Conservation (phyloP, 2,888 invertebrate genomes). For the Clanis bilineata region DNA sequence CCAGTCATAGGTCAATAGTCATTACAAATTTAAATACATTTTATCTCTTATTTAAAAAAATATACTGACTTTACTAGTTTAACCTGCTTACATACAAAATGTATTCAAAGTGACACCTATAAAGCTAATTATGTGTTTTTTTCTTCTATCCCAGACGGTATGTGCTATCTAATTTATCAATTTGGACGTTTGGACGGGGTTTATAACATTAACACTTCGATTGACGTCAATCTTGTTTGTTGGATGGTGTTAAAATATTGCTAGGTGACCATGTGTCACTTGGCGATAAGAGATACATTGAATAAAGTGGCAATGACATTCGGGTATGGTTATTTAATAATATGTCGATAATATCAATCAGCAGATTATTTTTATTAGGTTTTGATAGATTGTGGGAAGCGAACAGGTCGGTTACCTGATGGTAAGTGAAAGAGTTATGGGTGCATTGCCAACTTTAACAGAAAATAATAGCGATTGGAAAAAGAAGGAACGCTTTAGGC, state of each 20-base stretch:
- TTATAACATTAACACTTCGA: background rate
- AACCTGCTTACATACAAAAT: constrained; percentile 38
- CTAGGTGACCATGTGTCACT: background rate
- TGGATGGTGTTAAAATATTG: background rate
- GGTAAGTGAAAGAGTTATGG: too few relatives aligned
- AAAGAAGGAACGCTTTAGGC: too few relatives aligned
- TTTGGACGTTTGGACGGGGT: background rate
- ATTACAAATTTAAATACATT: constrained; percentile 43
- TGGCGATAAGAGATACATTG: background rate
- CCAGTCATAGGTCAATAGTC: constrained; percentile 45
- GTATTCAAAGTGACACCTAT: constrained; percentile 34
- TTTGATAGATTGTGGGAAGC: too few relatives aligned
- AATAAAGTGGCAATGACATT: background rate
- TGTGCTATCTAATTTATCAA: constrained; percentile 8
- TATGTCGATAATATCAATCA: background rate
- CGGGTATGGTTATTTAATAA: background rate
- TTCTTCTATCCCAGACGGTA: constrained; percentile 25
- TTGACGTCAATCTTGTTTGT: background rate
- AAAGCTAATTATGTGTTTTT: constrained; percentile 30
- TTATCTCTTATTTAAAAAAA: constrained; percentile 43
- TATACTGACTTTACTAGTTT: constrained; percentile 37
- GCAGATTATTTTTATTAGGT: too few relatives aligned
- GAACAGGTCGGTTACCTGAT: too few relatives aligned
- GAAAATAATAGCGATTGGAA: too few relatives aligned
- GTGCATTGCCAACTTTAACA: too few relatives aligned